Conservation (phyloP, 2,797 vertebrate species). For the Amphiprion clarkii region DNA sequence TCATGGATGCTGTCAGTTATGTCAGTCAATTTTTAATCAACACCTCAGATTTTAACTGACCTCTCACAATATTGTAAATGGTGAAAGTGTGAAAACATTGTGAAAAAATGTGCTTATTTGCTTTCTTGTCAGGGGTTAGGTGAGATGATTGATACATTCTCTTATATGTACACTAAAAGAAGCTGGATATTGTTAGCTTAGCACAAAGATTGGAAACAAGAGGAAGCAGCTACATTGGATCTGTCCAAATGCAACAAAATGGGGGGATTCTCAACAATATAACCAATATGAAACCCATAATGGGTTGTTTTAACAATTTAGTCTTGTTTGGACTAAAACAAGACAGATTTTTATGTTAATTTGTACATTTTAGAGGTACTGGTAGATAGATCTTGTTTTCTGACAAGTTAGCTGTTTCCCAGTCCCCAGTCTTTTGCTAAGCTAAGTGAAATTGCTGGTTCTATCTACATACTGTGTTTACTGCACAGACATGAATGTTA, state of each 20-base stretch:
- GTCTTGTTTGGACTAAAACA: background rate
- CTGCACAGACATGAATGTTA: background rate
- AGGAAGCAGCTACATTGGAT: background rate
- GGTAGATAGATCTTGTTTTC: too few relatives aligned
- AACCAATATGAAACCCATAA: background rate
- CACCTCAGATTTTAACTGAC: constrained; percentile 38
- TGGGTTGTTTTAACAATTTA: background rate
- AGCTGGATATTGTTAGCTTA: background rate
- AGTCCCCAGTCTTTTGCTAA: background rate
- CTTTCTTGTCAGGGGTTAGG: background rate
- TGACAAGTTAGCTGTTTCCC: background rate
- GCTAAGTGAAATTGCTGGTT: background rate
- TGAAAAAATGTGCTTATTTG: background rate
- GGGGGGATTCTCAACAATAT: background rate
- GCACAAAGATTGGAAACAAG: background rate
- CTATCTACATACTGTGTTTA: background rate
- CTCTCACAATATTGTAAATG: constrained; percentile 9
- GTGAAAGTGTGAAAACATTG: background rate
- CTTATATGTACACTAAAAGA: background rate
- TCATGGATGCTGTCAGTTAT: constrained; percentile 25
- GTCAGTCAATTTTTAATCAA: constrained; percentile 34
- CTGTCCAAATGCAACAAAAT: background rate
- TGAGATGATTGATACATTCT: background rate
- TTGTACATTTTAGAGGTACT: too few relatives aligned
- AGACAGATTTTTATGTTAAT: background rate